phyloP scores from a whole-genome alignment of 2,113 vertebrate species.

The Carassius gibelio region DNA sequence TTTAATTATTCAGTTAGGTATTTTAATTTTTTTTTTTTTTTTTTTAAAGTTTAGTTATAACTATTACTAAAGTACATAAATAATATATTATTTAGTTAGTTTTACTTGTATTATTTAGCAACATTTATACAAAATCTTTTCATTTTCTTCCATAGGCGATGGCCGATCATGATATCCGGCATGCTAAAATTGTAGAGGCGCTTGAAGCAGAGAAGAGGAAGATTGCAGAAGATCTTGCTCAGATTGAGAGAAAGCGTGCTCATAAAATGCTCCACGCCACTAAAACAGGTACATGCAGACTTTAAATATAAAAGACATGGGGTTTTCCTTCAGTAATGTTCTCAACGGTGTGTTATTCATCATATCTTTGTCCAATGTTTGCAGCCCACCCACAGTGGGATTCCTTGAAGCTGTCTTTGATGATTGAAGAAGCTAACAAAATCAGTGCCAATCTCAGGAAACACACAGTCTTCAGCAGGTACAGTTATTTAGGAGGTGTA shows the following conservation, averaged over 20 bases:
- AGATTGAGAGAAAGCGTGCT: constrained; percentile 78
- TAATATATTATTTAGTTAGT: too few species aligned
- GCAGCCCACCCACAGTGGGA: constrained; percentile 84
- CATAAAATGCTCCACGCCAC: constrained; percentile 62
- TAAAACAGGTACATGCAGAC: constrained; percentile 59
- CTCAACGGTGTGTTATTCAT: background rate
- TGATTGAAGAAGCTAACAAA: constrained; percentile 93
- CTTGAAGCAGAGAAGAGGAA: constrained; percentile 92
- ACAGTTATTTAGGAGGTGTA: background rate
- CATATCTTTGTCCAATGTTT: constrained; percentile 46
- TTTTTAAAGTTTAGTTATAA: too few species aligned
- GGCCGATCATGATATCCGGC: constrained; percentile 84
- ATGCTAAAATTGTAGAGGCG: constrained; percentile 88
- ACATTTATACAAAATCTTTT: background rate
- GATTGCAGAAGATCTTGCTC: constrained; percentile 83
- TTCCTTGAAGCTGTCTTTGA: constrained; percentile 90
- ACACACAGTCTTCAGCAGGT: constrained; percentile 87
- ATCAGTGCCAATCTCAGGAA: constrained; percentile 84
- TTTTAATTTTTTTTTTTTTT: too few species aligned
- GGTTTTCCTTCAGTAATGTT: background rate
- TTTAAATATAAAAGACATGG: background rate
- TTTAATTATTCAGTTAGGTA: too few species aligned
- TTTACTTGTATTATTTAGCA: too few species aligned
- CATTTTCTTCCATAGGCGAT: constrained; percentile 76
- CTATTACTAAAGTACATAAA: too few species aligned